Conservation (phyloP, 2,113 vertebrate species). For the Nettapus auritus region DNA sequence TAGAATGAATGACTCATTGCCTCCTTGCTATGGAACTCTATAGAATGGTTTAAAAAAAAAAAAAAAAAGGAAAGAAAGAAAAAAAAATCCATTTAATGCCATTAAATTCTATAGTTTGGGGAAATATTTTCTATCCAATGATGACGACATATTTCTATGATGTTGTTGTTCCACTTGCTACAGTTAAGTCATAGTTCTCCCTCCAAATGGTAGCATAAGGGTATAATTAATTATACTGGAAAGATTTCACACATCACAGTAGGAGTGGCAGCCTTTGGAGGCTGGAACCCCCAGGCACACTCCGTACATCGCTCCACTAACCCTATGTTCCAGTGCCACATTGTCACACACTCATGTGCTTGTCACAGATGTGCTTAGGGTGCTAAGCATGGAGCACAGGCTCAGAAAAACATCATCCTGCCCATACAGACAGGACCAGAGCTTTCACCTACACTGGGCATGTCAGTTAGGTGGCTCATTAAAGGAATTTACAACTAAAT, state of each 20-base stretch:
- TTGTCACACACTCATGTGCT: neutral
- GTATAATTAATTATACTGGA: neutral
- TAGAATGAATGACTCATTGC: neutral
- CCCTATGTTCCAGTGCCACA: neutral
- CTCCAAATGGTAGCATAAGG: neutral
- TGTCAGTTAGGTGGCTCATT: neutral
- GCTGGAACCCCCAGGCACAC: neutral
- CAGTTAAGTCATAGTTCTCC: neutral
- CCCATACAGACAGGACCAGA: neutral
- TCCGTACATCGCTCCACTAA: neutral
- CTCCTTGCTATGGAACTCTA: neutral
- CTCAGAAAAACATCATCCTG: neutral
- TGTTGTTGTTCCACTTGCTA: neutral
- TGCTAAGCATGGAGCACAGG: neutral
- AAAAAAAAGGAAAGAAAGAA: neutral
- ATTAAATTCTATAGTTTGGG: neutral
- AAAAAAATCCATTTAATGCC: neutral
- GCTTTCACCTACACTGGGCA: neutral
- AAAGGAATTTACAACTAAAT: neutral
- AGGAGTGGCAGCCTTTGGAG: neutral
- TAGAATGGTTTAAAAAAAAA: neutral
- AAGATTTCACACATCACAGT: neutral
- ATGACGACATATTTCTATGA: neutral
- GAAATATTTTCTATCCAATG: neutral
- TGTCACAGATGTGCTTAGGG: neutral